A percentile compares a stretch with the other conserved stretches of the same genome.
Conservation (phyloP, 2,797 vertebrate species). For the Neosalanx taihuensis region DNA sequence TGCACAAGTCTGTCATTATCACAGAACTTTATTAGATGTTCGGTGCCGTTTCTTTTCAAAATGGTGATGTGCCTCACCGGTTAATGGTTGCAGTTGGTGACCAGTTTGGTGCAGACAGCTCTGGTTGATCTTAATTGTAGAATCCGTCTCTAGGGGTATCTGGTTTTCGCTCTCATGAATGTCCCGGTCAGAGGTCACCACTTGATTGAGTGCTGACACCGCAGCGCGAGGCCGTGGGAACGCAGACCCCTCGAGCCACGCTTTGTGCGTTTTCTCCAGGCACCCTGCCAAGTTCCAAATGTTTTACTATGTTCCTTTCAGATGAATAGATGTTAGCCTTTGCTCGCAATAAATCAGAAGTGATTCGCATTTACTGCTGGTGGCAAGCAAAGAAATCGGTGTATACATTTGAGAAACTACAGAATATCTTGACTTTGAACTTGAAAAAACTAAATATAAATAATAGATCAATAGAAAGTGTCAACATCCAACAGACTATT, state of each 20-base stretch:
- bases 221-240: conserved; percentile 73
- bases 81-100: not conserved
- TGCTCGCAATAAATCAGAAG: conserved; percentile 45
- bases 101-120: conserved; percentile 14
- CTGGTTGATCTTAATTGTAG: conserved; percentile 24
- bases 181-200: conserved; percentile 48
- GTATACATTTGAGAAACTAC: not conserved
- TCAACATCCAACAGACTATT: too few relatives aligned
- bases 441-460: not conserved
- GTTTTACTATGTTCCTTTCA: conserved; percentile 61
- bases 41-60: not conserved
- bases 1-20: not conserved
- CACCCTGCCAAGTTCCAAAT: conserved; percentile 62
- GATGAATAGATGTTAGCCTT: conserved; percentile 45
- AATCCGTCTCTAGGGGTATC: conserved; percentile 27
- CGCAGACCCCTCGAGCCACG: conserved; percentile 58
- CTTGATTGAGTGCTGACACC: conserved; percentile 68
- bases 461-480: too few relatives aligned
- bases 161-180: conserved; percentile 45
- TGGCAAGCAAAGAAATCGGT: not conserved
- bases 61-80: not conserved
- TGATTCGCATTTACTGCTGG: conserved; percentile 14
- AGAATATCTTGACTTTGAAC: not conserved
- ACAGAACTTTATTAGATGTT: not conserved
- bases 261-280: conserved; percentile 64